Percentiles rank a stretch among this genome's conserved stretches.
Conservation (phyloP, 2,797 vertebrate species). For the Xyrichtys novacula region DNA sequence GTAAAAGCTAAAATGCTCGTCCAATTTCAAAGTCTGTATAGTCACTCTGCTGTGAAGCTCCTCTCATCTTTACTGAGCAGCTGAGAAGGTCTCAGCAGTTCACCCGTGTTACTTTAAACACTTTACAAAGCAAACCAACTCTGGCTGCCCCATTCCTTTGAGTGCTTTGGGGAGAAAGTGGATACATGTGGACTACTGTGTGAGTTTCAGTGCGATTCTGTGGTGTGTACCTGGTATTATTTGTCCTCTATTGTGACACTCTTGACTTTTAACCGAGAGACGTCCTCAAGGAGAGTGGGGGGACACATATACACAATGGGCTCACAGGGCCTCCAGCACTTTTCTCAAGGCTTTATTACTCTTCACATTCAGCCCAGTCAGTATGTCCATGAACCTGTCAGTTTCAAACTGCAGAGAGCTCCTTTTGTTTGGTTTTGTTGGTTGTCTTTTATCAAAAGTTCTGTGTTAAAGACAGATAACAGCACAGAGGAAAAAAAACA, state of each 20-base stretch:
- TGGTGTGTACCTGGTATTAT: constrained; percentile 43
- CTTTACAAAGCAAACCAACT: constrained; percentile 50
- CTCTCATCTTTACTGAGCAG: constrained; percentile 59
- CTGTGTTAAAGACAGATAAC: not conserved
- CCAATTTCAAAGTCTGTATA: constrained; percentile 42
- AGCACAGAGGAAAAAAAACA: not conserved
- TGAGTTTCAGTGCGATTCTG: constrained; percentile 15
- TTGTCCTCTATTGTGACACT: constrained; percentile 45
- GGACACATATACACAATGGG: not conserved
- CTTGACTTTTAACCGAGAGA: constrained; percentile 56
- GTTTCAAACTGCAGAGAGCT: constrained; percentile 11
- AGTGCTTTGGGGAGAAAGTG: constrained; percentile 32
- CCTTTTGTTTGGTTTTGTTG: not conserved
- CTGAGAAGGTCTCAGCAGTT: constrained; percentile 57
- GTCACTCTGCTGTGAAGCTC: constrained; percentile 36
- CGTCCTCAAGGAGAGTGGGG: constrained; percentile 47
- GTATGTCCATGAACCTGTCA: constrained; percentile 31
- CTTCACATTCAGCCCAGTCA: constrained; percentile 5
- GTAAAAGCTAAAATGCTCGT: constrained; percentile 26
- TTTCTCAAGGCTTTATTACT: constrained; percentile 30
- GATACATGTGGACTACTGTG: not conserved
- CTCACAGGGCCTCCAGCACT: constrained; percentile 17
- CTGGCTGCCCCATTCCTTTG: constrained; percentile 47
- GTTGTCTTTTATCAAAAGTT: not conserved
- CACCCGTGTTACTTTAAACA: constrained; percentile 51